Base-by-base conservation (phyloP, 2,113 vertebrate species). In the Leptocoma aspasia region DNA sequence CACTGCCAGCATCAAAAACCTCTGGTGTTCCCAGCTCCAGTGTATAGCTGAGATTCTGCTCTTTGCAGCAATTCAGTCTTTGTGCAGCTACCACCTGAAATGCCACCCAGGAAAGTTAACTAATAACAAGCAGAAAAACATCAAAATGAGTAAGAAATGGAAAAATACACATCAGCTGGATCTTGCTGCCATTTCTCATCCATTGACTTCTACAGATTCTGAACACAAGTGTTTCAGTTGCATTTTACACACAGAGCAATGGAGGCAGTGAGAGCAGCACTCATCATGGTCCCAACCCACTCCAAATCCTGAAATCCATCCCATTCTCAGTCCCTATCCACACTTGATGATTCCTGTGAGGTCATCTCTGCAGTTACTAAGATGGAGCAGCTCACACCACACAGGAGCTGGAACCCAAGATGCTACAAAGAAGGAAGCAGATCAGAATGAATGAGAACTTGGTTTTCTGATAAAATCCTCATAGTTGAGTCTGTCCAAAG, bases 391-490 rank as follows among this genome's bases (percentile, higher is more conserved):
- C 50, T 86, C 56, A 70, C 47, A 91, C 56, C 39, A 83, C 68
- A 59, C 0, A 0, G 47, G 35, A 83, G 30, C 47, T 81, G 69
- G 72, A 95, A 91, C 9, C 10, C 0, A 1, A 92, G 83, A 81
- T 56, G 22, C 10, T 68, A 54, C 57, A 87, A 71, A 63, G 30
- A 89, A 68, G 65, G 73, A 94, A 89, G 44, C 2, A 2, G 9
- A 92, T 78, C 44, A 85, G 61, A 85, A 87, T 30, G 47, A 52
- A 92, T 44, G 19, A 87, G 19, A 80, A 31, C 8, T 85, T 82
- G 53, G 57, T 93, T 93, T 90, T 90, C 63, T 3, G 4, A n/a
- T 72, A 79, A 95, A 94, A 85, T 64, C 45, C 21, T 80, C 37
- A 57, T 18, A 71, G 31, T 1, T 86, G 28, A 82, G 63, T 68